Conservation (phyloP, 2,113 vertebrate species). For the Neomonachus schauinslandi region DNA sequence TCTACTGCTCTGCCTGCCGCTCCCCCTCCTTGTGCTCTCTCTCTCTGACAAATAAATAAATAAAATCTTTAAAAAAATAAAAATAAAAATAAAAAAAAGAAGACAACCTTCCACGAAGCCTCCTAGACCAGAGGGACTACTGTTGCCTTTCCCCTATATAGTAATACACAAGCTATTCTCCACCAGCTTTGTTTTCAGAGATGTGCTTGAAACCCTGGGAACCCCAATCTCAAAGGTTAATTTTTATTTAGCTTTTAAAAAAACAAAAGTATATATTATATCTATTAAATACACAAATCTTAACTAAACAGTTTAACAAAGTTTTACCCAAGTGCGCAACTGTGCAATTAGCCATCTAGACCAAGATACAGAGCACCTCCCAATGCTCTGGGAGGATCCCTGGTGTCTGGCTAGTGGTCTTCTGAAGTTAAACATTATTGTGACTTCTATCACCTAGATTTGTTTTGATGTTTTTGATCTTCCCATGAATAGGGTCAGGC, state of each 20-base stretch:
- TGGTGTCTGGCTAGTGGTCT: neutral
- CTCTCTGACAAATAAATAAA: too few relatives aligned
- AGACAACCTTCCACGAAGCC: neutral
- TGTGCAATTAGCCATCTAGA: neutral
- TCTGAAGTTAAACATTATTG: neutral
- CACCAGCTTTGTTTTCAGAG: neutral
- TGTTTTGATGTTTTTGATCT: neutral
- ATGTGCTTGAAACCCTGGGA: neutral
- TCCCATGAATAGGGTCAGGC: neutral
- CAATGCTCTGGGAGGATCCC: neutral
- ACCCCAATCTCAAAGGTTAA: neutral
- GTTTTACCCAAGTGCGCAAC: neutral
- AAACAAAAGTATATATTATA: neutral
- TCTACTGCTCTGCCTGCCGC: too few relatives aligned
- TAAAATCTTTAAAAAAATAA: too few relatives aligned
- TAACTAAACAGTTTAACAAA: neutral
- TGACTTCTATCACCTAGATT: neutral
- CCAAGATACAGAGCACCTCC: neutral
- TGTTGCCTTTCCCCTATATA: neutral
- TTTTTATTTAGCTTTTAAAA: neutral
- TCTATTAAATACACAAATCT: neutral
- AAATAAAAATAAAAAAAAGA: too few relatives aligned
- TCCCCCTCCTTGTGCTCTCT: too few relatives aligned
- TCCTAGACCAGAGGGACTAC: neutral
- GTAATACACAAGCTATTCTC: neutral